Evolutionary conservation across 2,888 invertebrate genomes (phyloP).

Genomic region (Hydrotaea diabolus): DNA sequence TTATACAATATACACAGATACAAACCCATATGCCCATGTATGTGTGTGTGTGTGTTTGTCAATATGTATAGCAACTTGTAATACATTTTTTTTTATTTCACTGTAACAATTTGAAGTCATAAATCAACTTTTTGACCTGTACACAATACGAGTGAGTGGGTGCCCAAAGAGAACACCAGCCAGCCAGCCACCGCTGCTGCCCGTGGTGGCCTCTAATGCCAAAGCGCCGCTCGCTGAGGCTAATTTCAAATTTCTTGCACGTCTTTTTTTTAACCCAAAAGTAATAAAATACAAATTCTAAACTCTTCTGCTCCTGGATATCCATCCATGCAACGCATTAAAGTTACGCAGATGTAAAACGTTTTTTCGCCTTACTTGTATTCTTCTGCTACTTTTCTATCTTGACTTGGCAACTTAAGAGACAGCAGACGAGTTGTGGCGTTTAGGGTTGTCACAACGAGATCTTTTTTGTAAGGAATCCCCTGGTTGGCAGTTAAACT

Average conservation of each 20-base stretch:
- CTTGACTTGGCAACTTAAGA: slow-evolving; percentile 6
- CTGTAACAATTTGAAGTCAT: slow-evolving; percentile 25
- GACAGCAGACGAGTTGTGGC: background rate
- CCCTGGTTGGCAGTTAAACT: no score
- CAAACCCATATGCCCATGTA: background rate
- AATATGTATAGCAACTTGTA: background rate
- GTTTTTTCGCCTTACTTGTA: background rate
- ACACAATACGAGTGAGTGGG: background rate
- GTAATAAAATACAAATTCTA: slow-evolving; percentile 40
- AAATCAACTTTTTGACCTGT: slow-evolving; percentile 26
- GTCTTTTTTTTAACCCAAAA: slow-evolving; percentile 27
- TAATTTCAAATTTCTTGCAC: slow-evolving; percentile 37
- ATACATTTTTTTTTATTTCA: background rate
- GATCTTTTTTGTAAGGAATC: no score
- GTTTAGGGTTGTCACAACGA: background rate
- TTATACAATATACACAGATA: background rate
- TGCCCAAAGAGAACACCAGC: background rate
- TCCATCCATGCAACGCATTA: background rate
- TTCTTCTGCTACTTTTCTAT: background rate
- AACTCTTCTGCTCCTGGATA: slow-evolving; percentile 19
- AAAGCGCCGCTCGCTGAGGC: background rate
- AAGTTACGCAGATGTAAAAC: slow-evolving; percentile 25
- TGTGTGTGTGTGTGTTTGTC: background rate
- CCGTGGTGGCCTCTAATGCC: background rate
- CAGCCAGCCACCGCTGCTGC: background rate